Base-by-base conservation (phyloP, 1,140 invertebrate genomes). In the Drosophila micromelanica region DNA sequence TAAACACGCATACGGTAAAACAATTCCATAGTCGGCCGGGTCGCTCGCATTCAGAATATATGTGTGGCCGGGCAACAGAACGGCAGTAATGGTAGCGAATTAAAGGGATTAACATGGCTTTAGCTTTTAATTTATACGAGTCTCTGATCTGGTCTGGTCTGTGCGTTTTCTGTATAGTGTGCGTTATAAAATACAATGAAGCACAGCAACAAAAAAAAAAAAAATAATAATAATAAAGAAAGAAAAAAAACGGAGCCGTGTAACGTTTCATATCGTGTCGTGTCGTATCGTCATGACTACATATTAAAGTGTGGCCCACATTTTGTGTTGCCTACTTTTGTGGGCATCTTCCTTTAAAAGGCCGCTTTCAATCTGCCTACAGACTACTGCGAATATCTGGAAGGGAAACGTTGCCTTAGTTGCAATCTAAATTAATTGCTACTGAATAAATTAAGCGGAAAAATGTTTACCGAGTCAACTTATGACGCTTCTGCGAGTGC, bases 401-500 rank as follows among this genome's bases (percentile, higher is more conserved):
- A 42, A 49, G 37, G 35, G 23, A 48, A 15, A n/a, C 60, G 73
- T 78, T 87, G 81, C 81, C 81, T 86, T 81, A 87, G 78, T 81
- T 86, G 78, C 81, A 78, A 86, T 87, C 82, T 87, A 86, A 86
- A 86, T 86, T 87, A 86, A 86, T 86, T 86, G 81, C 81, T 86
- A 78, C 82, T 81, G 82, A 86, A 86, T 86, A 86, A 86, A 86
- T 86, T 86, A 86, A 81, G 81, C 82, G 82, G 81, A 86, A 86
- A 85, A 86, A 86, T 86, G 81, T 87, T 86, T 87, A 76, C 82
- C 69, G 40, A 78, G 81, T 71, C 77, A 86, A 86, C 80, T 85
- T 85, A 80, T 86, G 81, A 86, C 77, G 77, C 80, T 86, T 73
- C 69, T 86, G 56, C 73, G 73, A 84, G 73, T 85, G 81, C 77